phyloP scores from a whole-genome alignment of 2,888 invertebrate species.

The Trissolcus brochymenae region DNA sequence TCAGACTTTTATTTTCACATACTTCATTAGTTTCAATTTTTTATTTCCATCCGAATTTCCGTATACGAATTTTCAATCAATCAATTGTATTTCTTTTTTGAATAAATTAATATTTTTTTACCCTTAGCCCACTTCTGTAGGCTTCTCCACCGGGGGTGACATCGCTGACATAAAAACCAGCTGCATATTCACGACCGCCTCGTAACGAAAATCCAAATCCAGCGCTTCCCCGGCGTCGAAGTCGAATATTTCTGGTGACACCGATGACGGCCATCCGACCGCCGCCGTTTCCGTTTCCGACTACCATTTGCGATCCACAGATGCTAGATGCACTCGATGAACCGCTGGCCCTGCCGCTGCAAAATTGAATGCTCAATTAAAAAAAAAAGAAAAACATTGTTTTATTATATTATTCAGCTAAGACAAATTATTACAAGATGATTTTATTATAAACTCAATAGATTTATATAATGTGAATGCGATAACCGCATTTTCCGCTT shows the following conservation, averaged over 20 bases:
- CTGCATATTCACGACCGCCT: slow-evolving; percentile 93
- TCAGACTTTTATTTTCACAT: too few relatives aligned
- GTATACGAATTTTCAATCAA: neutral
- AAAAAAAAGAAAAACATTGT: neutral
- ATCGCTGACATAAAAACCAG: slow-evolving; percentile 93
- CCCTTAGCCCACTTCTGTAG: slow-evolving; percentile 89
- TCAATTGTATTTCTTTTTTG: neutral
- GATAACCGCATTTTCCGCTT: too few relatives aligned
- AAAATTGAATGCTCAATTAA: slow-evolving; percentile 3
- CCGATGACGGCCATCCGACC: slow-evolving; percentile 79
- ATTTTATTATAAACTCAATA: too few relatives aligned
- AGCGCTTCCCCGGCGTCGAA: slow-evolving; percentile 79
- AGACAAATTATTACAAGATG: too few relatives aligned
- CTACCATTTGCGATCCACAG: slow-evolving; percentile 66
- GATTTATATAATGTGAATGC: too few relatives aligned
- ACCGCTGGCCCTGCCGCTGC: slow-evolving; percentile 67
- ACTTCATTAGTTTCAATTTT: too few relatives aligned
- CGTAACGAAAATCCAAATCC: slow-evolving; percentile 89
- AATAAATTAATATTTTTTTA: slow-evolving; percentile 71
- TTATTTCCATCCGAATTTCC: too few relatives aligned
- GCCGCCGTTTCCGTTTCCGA: slow-evolving; percentile 73
- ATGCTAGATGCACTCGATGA: slow-evolving; percentile 70
- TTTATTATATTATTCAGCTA: neutral
- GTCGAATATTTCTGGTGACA: slow-evolving; percentile 80
- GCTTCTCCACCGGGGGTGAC: slow-evolving; percentile 93